A percentile compares a stretch with the other conserved stretches of the same genome.
These are phyloP conservation scores for Solenodon paradoxus DNA, from an alignment of 2,113 vertebrate genomes.

Conservation along the genomic window DNA sequence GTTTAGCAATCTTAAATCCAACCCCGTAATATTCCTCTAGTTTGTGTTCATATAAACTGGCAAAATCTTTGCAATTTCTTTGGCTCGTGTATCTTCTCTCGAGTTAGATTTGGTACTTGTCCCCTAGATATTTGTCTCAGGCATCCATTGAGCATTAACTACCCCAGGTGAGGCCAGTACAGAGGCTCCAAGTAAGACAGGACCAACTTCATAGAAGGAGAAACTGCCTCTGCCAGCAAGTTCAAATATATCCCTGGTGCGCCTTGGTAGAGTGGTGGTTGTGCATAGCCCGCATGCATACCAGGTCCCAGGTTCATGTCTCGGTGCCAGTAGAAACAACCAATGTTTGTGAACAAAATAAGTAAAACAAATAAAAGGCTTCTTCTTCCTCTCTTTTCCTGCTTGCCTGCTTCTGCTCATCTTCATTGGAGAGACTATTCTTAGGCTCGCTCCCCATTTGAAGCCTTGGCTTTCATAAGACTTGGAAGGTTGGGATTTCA, in stretches of 20 bases:
- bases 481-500: neutral
- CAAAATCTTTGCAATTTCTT: neutral
- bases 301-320: too few species aligned
- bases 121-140: neutral
- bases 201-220: neutral
- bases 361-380: too few species aligned
- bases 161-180: neutral
- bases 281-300: too few species aligned
- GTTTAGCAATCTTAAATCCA: neutral
- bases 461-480: neutral
- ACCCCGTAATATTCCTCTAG: neutral
- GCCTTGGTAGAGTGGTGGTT: too few species aligned
- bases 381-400: too few species aligned
- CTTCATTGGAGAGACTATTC: too few species aligned
- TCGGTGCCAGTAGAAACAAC: too few species aligned
- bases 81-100: neutral
- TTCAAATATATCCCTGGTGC: neutral
- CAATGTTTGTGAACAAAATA: too few species aligned
- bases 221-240: neutral
- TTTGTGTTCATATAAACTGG: neutral
- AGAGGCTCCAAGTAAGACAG: neutral
- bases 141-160: neutral
- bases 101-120: neutral
- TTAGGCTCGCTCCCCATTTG: neutral
- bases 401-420: too few species aligned